Conservation (phyloP, 2,888 invertebrate species). For the Chymomyza procnemis region DNA sequence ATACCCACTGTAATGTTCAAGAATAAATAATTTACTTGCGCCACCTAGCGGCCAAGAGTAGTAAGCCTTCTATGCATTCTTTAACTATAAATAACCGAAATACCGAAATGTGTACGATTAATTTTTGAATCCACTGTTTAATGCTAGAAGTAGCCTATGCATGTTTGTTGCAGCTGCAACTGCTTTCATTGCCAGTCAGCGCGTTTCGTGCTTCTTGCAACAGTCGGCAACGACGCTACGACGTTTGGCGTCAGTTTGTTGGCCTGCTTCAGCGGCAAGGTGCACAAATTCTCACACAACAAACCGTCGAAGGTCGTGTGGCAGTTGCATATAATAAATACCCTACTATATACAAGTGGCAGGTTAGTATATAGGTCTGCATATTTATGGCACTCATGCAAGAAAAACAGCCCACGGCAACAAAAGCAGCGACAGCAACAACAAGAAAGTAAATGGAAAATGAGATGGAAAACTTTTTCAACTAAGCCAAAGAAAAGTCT, state of each 20-base stretch:
- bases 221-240: slow-evolving; percentile 13
- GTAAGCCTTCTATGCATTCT: no score
- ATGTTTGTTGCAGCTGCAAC: background rate
- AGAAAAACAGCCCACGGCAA: slow-evolving; percentile 6
- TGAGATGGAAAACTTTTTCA: slow-evolving; percentile 17
- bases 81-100: no score
- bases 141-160: background rate
- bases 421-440: slow-evolving; percentile 9
- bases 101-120: no score
- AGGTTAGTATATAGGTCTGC: background rate
- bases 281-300: slow-evolving; percentile 63
- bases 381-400: slow-evolving; percentile 28
- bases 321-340: slow-evolving; percentile 17
- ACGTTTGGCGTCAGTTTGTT: slow-evolving; percentile 26
- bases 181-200: background rate
- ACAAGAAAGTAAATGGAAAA: background rate
- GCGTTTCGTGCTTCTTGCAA: background rate
- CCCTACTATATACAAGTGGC: background rate
- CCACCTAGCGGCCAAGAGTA: no score
- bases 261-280: slow-evolving; percentile 49
- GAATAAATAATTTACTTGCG: no score
- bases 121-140: no score
- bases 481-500: slow-evolving; percentile 36
- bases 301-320: slow-evolving; percentile 2
- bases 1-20: no score